These are phyloP conservation scores for Anthonomus grandis DNA, from an alignment of 1,140 invertebrate genomes.

Conservation along the genomic window DNA sequence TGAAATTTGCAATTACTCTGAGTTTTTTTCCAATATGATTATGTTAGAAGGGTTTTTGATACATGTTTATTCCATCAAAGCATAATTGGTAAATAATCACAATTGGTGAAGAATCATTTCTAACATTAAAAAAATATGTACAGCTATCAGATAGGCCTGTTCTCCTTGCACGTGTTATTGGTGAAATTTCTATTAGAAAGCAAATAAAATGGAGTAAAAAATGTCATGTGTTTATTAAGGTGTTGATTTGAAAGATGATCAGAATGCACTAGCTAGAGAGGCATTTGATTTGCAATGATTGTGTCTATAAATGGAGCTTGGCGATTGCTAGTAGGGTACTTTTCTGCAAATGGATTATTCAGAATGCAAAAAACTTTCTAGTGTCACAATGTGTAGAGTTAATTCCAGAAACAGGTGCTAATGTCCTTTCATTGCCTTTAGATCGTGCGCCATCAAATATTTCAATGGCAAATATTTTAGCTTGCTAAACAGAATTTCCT, in stretches of 20 bases:
- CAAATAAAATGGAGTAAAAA: constrained; percentile 8
- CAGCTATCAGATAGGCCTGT: background rate
- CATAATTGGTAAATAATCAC: constrained; percentile 44
- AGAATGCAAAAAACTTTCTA: constrained; percentile 12
- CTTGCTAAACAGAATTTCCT: constrained; percentile 7
- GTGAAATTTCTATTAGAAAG: constrained; percentile 23
- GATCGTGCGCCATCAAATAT: constrained; percentile 9
- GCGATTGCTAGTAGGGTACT: constrained; percentile 17
- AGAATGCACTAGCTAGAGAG: constrained; percentile 11
- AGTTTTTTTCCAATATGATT: constrained; percentile 45
- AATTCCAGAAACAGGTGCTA: constrained; percentile 6
- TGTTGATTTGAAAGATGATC: constrained; percentile 4
- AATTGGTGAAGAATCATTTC: constrained; percentile 19
- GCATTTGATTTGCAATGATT: constrained; percentile 16
- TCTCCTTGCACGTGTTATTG: constrained; percentile 14
- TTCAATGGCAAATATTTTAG: constrained; percentile 6
- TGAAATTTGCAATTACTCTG: constrained; percentile 46
- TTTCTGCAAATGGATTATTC: constrained; percentile 12
- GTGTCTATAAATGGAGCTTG: constrained; percentile 19
- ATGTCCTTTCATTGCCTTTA: constrained; percentile 10
- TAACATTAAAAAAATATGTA: constrained; percentile 12
- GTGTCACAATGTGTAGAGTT: constrained; percentile 7
- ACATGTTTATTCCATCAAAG: constrained; percentile 39
- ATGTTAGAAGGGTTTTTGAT: constrained; percentile 41
- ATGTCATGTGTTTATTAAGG: constrained; percentile 23